Conservation (phyloP, 2,888 invertebrate genomes). For the Oscheius myriophilus region DNA sequence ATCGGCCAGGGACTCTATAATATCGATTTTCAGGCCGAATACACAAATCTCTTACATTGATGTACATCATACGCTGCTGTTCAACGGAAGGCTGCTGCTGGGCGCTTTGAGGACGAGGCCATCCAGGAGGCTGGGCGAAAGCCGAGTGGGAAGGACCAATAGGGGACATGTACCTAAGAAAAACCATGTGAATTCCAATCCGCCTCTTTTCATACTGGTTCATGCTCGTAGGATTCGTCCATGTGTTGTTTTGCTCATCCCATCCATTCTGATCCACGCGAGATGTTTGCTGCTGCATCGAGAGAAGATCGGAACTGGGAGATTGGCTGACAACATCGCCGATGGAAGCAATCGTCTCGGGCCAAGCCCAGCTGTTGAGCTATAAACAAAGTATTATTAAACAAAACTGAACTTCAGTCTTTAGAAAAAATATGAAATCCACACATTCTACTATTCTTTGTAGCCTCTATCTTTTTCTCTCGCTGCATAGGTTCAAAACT, state of each 20-base stretch:
- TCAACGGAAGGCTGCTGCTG: slow-evolving; percentile 17
- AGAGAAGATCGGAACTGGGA: slow-evolving; percentile 15
- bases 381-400: not conserved
- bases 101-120: slow-evolving; percentile 25
- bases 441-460: too few relatives aligned
- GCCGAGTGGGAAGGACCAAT: not conserved
- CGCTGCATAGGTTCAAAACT: too few relatives aligned
- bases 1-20: slow-evolving; percentile 10
- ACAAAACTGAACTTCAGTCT: too few relatives aligned
- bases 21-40: not conserved
- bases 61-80: slow-evolving; percentile 11
- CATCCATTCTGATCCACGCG: slow-evolving; percentile 29
- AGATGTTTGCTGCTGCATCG: not conserved
- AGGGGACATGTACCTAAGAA: too few relatives aligned
- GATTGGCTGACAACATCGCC: slow-evolving; percentile 15
- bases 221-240: slow-evolving; percentile 6
- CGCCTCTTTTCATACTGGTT: slow-evolving; percentile 21
- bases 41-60: slow-evolving; percentile 14
- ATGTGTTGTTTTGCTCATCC: slow-evolving; percentile 32
- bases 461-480: too few relatives aligned
- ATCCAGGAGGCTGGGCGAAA: slow-evolving; percentile 22
- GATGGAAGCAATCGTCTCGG: slow-evolving; percentile 21
- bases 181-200: not conserved
- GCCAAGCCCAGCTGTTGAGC: slow-evolving; percentile 33
- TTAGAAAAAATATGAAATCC: too few relatives aligned